Evolutionary conservation across 2,888 invertebrate genomes (phyloP).

Genomic region (Pollenia griseotomentosa): DNA sequence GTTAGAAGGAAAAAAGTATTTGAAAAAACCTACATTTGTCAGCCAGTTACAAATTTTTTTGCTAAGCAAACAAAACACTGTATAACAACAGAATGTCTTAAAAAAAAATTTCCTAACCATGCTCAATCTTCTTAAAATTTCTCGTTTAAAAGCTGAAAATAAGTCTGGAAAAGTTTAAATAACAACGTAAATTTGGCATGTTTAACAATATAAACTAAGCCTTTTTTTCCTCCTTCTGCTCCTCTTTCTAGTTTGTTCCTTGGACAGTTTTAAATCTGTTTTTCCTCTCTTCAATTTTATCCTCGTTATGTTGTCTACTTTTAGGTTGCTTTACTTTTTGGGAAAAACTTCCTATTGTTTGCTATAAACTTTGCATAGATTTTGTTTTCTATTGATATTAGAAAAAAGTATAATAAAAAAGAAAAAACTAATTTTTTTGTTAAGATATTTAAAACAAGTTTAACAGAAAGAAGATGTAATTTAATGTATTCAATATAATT

Average conservation of each 20-base stretch:
- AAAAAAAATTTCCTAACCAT: conserved; percentile 20
- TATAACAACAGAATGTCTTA: conserved; percentile 6
- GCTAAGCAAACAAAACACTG: conserved; percentile 13
- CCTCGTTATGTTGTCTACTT: conserved; percentile 62
- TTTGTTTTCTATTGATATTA: conserved; percentile 33
- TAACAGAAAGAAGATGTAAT: conserved; percentile 14
- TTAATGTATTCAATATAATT: conserved; percentile 28
- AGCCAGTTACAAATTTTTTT: conserved; percentile 58
- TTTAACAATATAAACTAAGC: conserved; percentile 61
- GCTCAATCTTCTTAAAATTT: conserved; percentile 59
- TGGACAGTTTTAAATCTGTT: conserved; percentile 49
- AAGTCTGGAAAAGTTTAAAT: conserved; percentile 23
- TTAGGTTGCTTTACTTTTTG: conserved; percentile 7
- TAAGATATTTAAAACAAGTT: conserved; percentile 22
- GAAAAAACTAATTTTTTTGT: not conserved
- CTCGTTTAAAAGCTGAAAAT: conserved; percentile 19
- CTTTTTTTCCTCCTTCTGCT: conserved; percentile 32
- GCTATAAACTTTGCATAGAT: conserved; percentile 59
- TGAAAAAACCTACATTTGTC: conserved; percentile 42
- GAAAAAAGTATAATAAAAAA: not conserved
- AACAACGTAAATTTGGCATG: conserved; percentile 54
- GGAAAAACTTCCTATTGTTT: conserved; percentile 24
- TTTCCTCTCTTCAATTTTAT: conserved; percentile 35
- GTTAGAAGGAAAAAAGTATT: not conserved
- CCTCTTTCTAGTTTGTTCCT: conserved; percentile 7